Evolutionary conservation across 2,113 vertebrate species (phyloP), one percentile per base, ranked within the genome.

Genomic region (Echinops telfairi): DNA sequence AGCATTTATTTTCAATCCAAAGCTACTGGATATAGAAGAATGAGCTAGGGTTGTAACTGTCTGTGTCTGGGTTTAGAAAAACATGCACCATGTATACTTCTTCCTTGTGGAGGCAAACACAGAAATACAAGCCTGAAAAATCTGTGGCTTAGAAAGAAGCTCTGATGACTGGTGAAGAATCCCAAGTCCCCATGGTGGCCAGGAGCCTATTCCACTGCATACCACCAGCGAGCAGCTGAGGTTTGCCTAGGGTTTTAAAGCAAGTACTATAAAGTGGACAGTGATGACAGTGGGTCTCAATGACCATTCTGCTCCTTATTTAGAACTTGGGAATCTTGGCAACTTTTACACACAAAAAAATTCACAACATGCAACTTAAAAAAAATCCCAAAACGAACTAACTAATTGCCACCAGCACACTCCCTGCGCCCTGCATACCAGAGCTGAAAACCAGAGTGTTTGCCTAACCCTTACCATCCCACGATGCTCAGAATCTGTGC

Each of bases 1-100:
- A 95, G 88, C 88, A 88, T 95, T 91, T 97, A 79, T 81, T 96
- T 95, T 91, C 91, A 87, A 90, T 91, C 89, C 79, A 95, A 95
- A 92, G 47, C 83, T 94, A 83, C 0, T 43, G 38, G 83, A 86
- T 90, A 38, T 29, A 94, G 77, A 90, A 96, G 92, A 95, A 93
- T 81, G 84, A 82, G 91, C 77, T 89, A 89, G 27, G 25, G 62
- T 88, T 92, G 78, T 89, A 94, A 85, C 82, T 92, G 68, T 83
- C 64, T 66, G 83, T 85, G 31, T 88, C 81, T 95, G 89, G 73
- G 66, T 92, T 92, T 89, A 75, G 88, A 92, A 53, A 94, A 83
- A 96, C 83, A 95, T 87, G 92, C 83, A 83, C 16, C 90, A 95
- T 79, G 68, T 82, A 86, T 70, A 86, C 82, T 87, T 85, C 83